Percentiles rank a stretch among this genome's conserved stretches.
These are phyloP conservation scores for Ornithoptera alexandrae DNA, from an alignment of 2,888 invertebrate species.

Conservation along the genomic window DNA sequence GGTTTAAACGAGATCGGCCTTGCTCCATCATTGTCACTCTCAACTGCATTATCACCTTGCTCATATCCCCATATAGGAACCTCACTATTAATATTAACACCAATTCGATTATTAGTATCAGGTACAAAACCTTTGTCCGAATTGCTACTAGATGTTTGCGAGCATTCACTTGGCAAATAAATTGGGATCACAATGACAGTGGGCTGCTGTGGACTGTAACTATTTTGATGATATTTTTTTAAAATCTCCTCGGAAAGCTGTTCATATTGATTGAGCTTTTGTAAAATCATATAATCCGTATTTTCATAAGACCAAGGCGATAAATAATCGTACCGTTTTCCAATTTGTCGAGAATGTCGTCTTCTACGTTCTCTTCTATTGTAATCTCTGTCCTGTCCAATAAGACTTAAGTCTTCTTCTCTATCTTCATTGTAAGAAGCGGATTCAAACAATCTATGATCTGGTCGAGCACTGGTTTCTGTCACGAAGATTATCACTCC, in stretches of 20 bases:
- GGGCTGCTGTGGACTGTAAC: not conserved
- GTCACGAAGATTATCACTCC: slow-evolving; percentile 1
- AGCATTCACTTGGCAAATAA: not conserved
- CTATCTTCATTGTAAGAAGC: slow-evolving; percentile 9
- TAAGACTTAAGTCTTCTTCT: not conserved
- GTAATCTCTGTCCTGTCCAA: slow-evolving; percentile 3
- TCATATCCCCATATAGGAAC: slow-evolving; percentile 50
- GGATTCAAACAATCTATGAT: not conserved
- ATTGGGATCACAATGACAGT: not conserved
- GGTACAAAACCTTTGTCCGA: not conserved
- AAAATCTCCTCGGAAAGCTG: not conserved
- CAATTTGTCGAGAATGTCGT: slow-evolving; percentile 25
- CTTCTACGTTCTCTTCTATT: slow-evolving; percentile 2
- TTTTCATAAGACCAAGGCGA: slow-evolving; percentile 8
- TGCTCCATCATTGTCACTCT: slow-evolving; percentile 44
- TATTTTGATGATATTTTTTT: not conserved
- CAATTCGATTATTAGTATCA: slow-evolving; percentile 33
- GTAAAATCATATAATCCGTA: not conserved
- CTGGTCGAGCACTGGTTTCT: slow-evolving; percentile 14
- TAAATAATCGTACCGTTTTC: slow-evolving; percentile 10
- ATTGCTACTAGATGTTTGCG: not conserved
- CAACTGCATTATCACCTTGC: slow-evolving; percentile 38
- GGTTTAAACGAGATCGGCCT: slow-evolving; percentile 61
- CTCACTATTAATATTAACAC: slow-evolving; percentile 50
- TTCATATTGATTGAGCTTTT: not conserved